Base-by-base conservation (phyloP, 2,888 invertebrate genomes). In the Cyclophora albipunctata region DNA sequence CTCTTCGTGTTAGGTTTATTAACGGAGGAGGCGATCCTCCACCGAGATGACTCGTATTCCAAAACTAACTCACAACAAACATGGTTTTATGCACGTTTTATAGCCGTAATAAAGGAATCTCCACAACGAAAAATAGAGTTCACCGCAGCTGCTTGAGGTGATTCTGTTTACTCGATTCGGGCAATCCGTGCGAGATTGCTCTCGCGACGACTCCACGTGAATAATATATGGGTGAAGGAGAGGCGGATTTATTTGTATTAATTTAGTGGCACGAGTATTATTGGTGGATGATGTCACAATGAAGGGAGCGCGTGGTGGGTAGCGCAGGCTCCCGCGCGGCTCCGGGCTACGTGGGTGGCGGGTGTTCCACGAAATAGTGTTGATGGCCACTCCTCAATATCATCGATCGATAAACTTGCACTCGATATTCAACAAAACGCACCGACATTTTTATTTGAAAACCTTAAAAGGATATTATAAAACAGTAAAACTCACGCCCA, bases 1-100 rank as follows among this genome's bases (percentile, higher is more conserved):
- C 84, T 84, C 84, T 87, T 85, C 85, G 84, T 85, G 85, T 86
- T 84, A 79, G 85, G 85, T 86, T 86, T 85, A 85, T 75, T 78
- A 83, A 81, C 78, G 78, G 74, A 80, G 81, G 2, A 37, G 37
- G 37, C 81, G 81, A 84, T 84, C 81, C 78, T 73, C 77, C 82
- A 78, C 81, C 83, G 78, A 82, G 84, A 84, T 83, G 85, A 82
- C 71, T 80, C 81, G 84, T 81, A 82, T 83, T 81, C 85, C 81
- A 79, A 81, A 85, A 83, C 83, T 79, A 79, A 82, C 81, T 82
- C 78, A 81, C 78, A 81, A 73, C 84, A 84, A 82, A 84, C 83
- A 84, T 62, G 67, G 75, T 80, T 86, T 84, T 82, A 84, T 83
- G 75, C 67, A 69, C 63, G 72, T 74, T 85, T 84, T 84, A 84